Evolutionary conservation across 2,113 vertebrate genomes (phyloP).

Genomic region (Gallinago undulata): DNA sequence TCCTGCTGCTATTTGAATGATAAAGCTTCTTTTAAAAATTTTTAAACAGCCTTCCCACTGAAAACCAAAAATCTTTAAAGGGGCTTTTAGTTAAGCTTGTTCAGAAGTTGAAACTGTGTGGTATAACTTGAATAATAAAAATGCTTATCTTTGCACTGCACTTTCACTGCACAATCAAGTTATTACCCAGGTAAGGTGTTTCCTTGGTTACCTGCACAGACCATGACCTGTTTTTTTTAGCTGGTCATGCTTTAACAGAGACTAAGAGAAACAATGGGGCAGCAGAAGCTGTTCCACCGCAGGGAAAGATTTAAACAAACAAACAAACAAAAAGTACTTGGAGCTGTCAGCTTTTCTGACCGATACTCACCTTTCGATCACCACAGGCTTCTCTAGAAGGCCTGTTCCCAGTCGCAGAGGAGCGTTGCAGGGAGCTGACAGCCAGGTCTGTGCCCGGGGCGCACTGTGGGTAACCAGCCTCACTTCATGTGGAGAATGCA

Average conservation of each 20-base stretch:
- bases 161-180: background rate
- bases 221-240: background rate
- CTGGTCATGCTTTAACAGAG: background rate
- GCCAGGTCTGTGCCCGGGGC: background rate
- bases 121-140: constrained; percentile 39
- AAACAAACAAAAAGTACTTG: background rate
- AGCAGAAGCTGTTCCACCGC: background rate
- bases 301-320: background rate
- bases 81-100: background rate
- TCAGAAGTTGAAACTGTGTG: background rate
- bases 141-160: background rate
- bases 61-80: background rate
- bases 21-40: background rate
- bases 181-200: background rate
- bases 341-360: background rate
- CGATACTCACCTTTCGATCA: background rate
- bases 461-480: fast-evolving
- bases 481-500: fast-evolving
- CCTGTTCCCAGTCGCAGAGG: background rate
- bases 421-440: background rate
- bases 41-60: background rate
- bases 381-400: background rate
- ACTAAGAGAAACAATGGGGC: background rate
- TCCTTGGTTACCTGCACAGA: background rate
- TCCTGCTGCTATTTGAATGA: background rate